Conservation (phyloP, 2,113 vertebrate genomes). For the Corythornis madagascariensis region DNA sequence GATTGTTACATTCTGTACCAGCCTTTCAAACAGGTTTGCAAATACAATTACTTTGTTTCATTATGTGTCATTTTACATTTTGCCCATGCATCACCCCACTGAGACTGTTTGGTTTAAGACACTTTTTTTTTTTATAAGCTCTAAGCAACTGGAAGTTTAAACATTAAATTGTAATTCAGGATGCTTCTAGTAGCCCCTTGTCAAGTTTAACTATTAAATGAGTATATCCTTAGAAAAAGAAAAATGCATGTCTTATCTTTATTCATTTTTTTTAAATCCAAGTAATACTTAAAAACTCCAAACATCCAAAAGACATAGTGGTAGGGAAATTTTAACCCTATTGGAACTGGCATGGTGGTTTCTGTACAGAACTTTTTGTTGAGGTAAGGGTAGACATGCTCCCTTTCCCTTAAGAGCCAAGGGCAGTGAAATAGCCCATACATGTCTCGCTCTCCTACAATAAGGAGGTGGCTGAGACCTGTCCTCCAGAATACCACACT, state of each 20-base stretch:
- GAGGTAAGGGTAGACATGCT: background rate
- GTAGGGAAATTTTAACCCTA: background rate
- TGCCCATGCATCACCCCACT: conserved; percentile 25
- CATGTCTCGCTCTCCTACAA: background rate
- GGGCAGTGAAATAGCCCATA: background rate
- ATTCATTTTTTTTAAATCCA: background rate
- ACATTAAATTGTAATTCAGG: conserved; percentile 12
- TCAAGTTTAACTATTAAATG: background rate
- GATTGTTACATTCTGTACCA: conserved; percentile 35
- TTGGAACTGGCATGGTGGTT: background rate
- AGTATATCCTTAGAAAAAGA: background rate
- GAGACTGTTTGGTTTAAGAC: conserved; percentile 50
- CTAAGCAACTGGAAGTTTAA: conserved; percentile 34
- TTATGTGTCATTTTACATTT: conserved; percentile 59
- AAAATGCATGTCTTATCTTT: background rate
- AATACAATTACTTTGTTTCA: conserved; percentile 66
- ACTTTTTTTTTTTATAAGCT: background rate
- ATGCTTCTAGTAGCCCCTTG: background rate
- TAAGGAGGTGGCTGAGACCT: background rate
- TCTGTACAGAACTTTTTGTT: background rate
- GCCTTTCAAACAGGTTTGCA: conserved; percentile 38
- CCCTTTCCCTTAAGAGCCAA: background rate
- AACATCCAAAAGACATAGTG: background rate
- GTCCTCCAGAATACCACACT: background rate
- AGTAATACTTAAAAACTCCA: background rate